These are phyloP conservation scores for Callitettix versicolor DNA, from an alignment of 1,140 invertebrate species.

Conservation along the genomic window DNA sequence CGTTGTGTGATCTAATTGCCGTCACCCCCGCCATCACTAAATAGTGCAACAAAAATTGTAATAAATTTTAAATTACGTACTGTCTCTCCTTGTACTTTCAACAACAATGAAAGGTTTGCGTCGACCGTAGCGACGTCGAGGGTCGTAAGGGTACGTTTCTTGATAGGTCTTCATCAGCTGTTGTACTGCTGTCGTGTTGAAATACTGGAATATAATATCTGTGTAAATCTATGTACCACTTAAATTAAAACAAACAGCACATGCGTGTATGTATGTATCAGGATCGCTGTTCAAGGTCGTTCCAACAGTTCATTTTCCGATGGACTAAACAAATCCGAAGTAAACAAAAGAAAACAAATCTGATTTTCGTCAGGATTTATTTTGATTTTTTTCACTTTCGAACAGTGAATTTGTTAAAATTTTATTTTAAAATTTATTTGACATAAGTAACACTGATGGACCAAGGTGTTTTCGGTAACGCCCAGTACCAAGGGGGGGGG, in stretches of 20 bases:
- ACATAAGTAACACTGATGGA: too few species aligned
- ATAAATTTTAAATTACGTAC: too few species aligned
- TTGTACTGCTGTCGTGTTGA: constrained; percentile 5
- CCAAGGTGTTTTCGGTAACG: too few species aligned
- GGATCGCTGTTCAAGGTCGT: background rate
- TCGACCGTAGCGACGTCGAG: background rate
- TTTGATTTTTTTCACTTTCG: background rate
- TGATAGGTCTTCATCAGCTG: constrained; percentile 5
- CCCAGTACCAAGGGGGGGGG: too few species aligned
- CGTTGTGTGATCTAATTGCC: too few species aligned
- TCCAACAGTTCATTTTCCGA: background rate
- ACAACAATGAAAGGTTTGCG: constrained; percentile 10
- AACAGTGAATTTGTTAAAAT: too few species aligned
- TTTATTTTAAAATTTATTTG: background rate
- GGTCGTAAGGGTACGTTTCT: constrained; percentile 3
- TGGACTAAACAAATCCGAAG: background rate
- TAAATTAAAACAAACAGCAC: too few species aligned
- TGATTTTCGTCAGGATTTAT: background rate
- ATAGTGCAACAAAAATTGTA: too few species aligned
- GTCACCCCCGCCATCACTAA: too few species aligned
- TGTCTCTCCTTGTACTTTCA: constrained; percentile 5
- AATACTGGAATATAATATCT: constrained; percentile 4
- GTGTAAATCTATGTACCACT: too few species aligned
- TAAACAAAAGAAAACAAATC: background rate
- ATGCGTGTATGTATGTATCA: too few species aligned